Conservation (phyloP, 2,797 vertebrate genomes). For the Micromesistius poutassou region DNA sequence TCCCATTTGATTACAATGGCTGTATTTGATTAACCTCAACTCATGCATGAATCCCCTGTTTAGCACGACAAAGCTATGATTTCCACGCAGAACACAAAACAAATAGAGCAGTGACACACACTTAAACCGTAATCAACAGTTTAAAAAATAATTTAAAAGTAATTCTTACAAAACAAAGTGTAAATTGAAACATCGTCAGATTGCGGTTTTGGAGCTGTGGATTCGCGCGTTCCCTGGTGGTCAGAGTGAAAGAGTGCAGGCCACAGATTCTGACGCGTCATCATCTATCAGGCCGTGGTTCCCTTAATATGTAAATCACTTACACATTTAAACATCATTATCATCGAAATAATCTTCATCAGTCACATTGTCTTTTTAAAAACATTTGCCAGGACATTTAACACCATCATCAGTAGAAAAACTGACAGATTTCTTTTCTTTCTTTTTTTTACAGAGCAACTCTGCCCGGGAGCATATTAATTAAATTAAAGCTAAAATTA, state of each 20-base stretch:
- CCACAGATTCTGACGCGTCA: conserved; percentile 54
- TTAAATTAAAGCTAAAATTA: conserved; percentile 21
- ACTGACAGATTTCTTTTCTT: neutral
- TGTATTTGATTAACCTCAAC: conserved; percentile 54
- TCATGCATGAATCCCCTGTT: conserved; percentile 34
- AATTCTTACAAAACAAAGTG: conserved; percentile 37
- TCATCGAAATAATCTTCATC: conserved; percentile 12
- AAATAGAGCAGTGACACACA: conserved; percentile 45
- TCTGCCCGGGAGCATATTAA: conserved; percentile 9
- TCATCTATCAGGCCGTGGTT: conserved; percentile 53
- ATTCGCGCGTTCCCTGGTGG: conserved; percentile 55
- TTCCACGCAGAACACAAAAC: conserved; percentile 42
- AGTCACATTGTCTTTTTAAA: conserved; percentile 42
- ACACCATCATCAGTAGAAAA: conserved; percentile 30
- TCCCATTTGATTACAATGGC: conserved; percentile 7
- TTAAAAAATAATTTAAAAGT: conserved; percentile 61
- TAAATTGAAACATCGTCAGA: conserved; percentile 54
- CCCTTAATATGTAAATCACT: conserved; percentile 38
- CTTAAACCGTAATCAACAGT: conserved; percentile 52
- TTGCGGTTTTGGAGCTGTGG: conserved; percentile 50
- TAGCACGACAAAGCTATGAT: conserved; percentile 41
- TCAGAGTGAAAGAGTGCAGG: conserved; percentile 29
- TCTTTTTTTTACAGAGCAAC: conserved; percentile 16
- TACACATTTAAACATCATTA: conserved; percentile 26
- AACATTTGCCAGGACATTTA: conserved; percentile 54